These are phyloP conservation scores for Tupaia chinensis DNA, from an alignment of 2,113 vertebrate genomes.

Conservation along the genomic window DNA sequence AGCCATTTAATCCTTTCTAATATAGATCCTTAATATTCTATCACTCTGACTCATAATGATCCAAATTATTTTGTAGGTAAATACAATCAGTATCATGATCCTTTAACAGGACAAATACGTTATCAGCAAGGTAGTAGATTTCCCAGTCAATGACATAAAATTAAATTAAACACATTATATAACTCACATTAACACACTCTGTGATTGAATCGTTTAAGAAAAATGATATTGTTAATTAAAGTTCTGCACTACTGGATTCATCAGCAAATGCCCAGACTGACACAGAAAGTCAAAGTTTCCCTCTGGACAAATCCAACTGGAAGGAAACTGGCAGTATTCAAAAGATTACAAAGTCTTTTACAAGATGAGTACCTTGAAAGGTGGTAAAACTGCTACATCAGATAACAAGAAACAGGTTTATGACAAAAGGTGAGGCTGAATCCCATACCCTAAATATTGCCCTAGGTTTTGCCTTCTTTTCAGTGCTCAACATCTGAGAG, in stretches of 20 bases:
- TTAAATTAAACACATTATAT: slow-evolving; percentile 40
- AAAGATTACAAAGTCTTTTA: not conserved
- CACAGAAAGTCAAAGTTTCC: slow-evolving; percentile 51
- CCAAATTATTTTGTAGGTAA: slow-evolving; percentile 66
- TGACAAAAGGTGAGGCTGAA: not conserved
- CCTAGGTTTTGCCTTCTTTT: not conserved
- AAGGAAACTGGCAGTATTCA: not conserved
- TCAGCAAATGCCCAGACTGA: slow-evolving; percentile 43
- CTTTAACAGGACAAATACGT: slow-evolving; percentile 47
- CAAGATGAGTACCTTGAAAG: not conserved
- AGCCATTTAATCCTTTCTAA: not conserved
- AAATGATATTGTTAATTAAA: slow-evolving; percentile 75
- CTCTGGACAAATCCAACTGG: slow-evolving; percentile 8
- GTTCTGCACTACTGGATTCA: slow-evolving; percentile 51
- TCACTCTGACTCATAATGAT: slow-evolving; percentile 38
- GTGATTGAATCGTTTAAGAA: slow-evolving; percentile 68
- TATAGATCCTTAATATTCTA: slow-evolving; percentile 22
- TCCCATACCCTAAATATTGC: not conserved
- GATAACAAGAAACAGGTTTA: not conserved
- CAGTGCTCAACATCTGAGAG: not conserved
- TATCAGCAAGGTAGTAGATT: slow-evolving; percentile 57
- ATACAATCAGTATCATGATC: not conserved
- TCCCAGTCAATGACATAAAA: slow-evolving; percentile 58
- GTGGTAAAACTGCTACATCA: not conserved
- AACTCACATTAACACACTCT: slow-evolving; percentile 49